phyloP scores from a whole-genome alignment of 1,140 invertebrate genomes.

The Lordiphosa mommai region DNA sequence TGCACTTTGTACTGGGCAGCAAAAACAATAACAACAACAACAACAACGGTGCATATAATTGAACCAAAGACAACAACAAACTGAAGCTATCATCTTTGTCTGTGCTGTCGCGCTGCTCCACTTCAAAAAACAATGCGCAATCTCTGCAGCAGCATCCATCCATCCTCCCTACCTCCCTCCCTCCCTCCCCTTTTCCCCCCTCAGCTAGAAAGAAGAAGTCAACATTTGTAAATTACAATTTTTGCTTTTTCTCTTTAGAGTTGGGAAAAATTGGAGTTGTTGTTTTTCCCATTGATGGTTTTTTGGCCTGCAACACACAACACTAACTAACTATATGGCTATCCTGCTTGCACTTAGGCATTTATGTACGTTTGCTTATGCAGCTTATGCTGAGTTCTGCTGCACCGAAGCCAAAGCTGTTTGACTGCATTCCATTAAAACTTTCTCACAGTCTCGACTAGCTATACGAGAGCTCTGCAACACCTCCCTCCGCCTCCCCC shows the following conservation, averaged over 20 bases:
- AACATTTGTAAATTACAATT: constrained; percentile 17
- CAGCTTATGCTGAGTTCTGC: constrained; percentile 52
- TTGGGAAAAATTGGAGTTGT: constrained; percentile 30
- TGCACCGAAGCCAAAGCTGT: constrained; percentile 60
- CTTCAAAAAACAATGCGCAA: too few relatives aligned
- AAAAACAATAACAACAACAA: too few relatives aligned
- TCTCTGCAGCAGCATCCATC: too few relatives aligned
- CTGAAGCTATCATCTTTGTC: too few relatives aligned
- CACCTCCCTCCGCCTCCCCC: constrained; percentile 9
- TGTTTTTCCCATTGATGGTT: constrained; percentile 77
- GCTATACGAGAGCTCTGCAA: constrained; percentile 30
- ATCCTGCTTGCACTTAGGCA: constrained; percentile 37
- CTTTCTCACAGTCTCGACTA: constrained; percentile 78
- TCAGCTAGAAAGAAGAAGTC: constrained; percentile 10
- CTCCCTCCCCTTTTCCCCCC: too few relatives aligned
- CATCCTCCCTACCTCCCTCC: too few relatives aligned
- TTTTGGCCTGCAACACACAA: constrained; percentile 24
- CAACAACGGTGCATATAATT: too few relatives aligned
- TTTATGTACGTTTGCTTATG: constrained; percentile 21
- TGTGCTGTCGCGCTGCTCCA: too few relatives aligned
- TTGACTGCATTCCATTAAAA: constrained; percentile 80
- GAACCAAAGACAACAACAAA: too few relatives aligned
- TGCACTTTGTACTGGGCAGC: too few relatives aligned
- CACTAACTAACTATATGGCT: constrained; percentile 48
- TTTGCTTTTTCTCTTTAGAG: constrained; percentile 36